Evolutionary conservation across 2,797 vertebrate genomes (phyloP), one percentile per base, ranked within the genome.

Genomic region (Eleutherodactylus coqui): DNA sequence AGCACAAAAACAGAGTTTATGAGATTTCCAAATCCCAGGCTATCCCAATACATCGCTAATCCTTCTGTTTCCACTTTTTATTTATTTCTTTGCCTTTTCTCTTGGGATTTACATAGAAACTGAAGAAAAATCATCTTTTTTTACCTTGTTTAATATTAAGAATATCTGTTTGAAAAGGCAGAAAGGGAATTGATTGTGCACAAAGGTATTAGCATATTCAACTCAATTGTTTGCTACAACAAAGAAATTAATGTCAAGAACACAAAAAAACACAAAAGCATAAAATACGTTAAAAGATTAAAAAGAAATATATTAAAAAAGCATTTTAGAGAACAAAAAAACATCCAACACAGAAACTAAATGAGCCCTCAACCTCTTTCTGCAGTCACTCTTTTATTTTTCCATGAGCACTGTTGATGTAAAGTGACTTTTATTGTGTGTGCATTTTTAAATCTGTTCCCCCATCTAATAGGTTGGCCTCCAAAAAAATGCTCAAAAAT

Each of bases 1-100:
- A 77, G 49, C 32, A 77, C 16, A 55, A 75, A 75, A 75, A n/a
- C 72, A 49, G 34, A 78, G 17, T 78, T 21, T 53, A 55, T 53
- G 36, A 79, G 38, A 45, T 45, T 62, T 36, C 51, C 75, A 77
- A 77, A 36, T 77, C 47, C 49, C 49, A 14, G 47, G 75, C 38
- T 55, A 53, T 77, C 49, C 49, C 49, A 55, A 55, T 77, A n/a
- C 49, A 51, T 10, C 24, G 49, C 32, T 55, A 77, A 55, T 55
- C 49, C 73, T 76, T n/a, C n/a, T 27, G 9, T 17, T 29, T 47
- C 21, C 19, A 77, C 29, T 34, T 53, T 36, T 55, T 53, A 76
- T 76, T 76, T 34, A 34, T 55, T 17, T 76, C 5, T 53, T 76
- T 55, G 6, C 34, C 53, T 45, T n/a, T 45, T 47, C 70, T 72